Base-by-base conservation (phyloP, 1,140 invertebrate genomes). In the Callitettix versicolor region DNA sequence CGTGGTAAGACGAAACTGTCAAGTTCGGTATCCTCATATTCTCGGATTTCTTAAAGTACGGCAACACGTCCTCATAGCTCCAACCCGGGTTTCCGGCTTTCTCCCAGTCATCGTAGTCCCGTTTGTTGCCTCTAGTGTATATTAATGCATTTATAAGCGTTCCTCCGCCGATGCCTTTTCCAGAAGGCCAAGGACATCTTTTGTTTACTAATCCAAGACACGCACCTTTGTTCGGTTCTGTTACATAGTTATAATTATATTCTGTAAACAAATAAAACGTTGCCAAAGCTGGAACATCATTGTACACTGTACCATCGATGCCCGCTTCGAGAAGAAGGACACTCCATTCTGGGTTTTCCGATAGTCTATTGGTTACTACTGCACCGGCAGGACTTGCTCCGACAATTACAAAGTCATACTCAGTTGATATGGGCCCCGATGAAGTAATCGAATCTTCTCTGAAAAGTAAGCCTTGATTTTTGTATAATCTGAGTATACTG, bases 61-160 rank as follows among this genome's bases (percentile, higher is more conserved):
- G 81, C 5, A 86, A 65, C 0, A 86, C 75, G 1, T 86, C 80
- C 4, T 77, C 70, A 63, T 86, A 92, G 18, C 58, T 41, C 75
- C 80, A 82, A 36, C 84, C 84, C 11, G 69, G 66, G 60, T 80
- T 79, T 0, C 86, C 86, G 3, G 79, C 74, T 4, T 70, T 71
- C 1, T 80, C 82, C 78, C 88, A 90, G 20, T 77, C 65, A 65
- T 91, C 81, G 68, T 84, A 91, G 61, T 91, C 86, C 7, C 67
- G 67, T 4, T 75, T 75, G 68, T 87, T 80, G 0, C 90, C 91
- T 33, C 91, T 75, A 1, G 88, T 82, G 66, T 93, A 91, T 14
- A 90, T 92, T n/a, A 92, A 89, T 47, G 81, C 88, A 66, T 93
- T 92, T 14, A 93, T 78, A 2, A 85, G 79, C 21, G 82, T 85